A percentile compares a stretch with the other conserved stretches of the same genome.
These are phyloP conservation scores for Natrix natrix DNA, from an alignment of 2,797 vertebrate species.

Conservation along the genomic window DNA sequence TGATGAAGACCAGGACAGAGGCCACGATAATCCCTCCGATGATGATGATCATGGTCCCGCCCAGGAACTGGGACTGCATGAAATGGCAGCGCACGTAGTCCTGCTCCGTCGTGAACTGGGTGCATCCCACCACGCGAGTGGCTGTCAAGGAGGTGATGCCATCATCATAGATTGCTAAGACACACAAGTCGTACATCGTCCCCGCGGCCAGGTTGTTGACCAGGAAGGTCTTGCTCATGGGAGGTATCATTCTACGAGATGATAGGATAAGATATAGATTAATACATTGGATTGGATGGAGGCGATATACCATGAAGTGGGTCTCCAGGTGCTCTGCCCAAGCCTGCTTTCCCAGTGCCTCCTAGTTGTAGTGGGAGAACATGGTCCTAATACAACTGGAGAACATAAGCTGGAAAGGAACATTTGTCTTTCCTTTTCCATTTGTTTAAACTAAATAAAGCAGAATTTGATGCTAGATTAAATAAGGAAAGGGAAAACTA, in stretches of 20 bases:
- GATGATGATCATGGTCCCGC: slow-evolving; percentile 99
- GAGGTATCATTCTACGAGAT: slow-evolving; percentile 91
- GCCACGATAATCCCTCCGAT: slow-evolving; percentile 98
- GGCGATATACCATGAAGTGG: not conserved
- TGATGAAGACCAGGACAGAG: slow-evolving; percentile 96
- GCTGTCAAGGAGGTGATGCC: slow-evolving; percentile 94
- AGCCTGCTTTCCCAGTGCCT: not conserved
- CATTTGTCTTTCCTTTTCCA: not conserved
- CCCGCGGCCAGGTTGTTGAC: slow-evolving; percentile 96
- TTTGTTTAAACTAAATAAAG: not conserved
- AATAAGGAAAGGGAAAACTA: not conserved
- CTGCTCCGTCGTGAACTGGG: slow-evolving; percentile 94
- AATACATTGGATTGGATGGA: not conserved
- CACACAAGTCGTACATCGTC: slow-evolving; percentile 92
- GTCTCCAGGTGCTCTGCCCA: not conserved
- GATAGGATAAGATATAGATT: not conserved
- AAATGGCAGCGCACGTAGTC: slow-evolving; percentile 97
- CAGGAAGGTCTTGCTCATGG: slow-evolving; percentile 96
- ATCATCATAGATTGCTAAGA: slow-evolving; percentile 95
- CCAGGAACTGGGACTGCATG: slow-evolving; percentile 98
- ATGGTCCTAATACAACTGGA: not conserved
- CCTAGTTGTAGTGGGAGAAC: not conserved
- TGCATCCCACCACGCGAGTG: slow-evolving; percentile 93
- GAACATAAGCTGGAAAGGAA: not conserved
- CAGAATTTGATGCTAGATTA: too few relatives aligned